phyloP scores from a whole-genome alignment of 2,888 invertebrate species.

The Orchestes rusci region DNA sequence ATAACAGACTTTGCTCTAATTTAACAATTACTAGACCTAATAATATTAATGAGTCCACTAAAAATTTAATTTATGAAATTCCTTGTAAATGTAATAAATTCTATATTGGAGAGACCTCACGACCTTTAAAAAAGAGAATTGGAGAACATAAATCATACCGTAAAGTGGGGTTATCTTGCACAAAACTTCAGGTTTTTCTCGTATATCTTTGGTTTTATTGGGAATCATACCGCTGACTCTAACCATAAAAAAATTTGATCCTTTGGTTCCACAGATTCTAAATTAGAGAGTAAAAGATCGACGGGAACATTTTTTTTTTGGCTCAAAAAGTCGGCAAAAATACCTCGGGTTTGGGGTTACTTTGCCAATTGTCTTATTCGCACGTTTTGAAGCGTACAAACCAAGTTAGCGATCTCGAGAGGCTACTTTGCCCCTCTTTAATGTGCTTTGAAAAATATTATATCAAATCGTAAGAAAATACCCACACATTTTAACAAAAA shows the following conservation, averaged over 20 bases:
- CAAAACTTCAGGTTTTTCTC: background rate
- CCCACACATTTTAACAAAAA: background rate
- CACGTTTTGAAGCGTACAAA: background rate
- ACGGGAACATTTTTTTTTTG: background rate
- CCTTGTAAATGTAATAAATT: too few species aligned
- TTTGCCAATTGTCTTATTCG: background rate
- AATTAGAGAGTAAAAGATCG: background rate
- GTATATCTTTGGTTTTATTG: background rate
- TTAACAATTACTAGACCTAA: too few species aligned
- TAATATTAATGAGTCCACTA: too few species aligned
- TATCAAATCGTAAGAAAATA: background rate
- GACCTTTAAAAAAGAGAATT: too few species aligned
- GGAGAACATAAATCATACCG: too few species aligned
- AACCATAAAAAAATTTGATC: background rate
- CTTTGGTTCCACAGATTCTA: background rate
- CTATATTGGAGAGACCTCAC: too few species aligned
- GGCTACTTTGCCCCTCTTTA: slow-evolving; percentile 2
- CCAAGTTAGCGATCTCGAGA: background rate
- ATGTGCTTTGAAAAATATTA: background rate
- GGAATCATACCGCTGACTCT: background rate
- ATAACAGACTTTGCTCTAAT: too few species aligned
- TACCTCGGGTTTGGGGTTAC: slow-evolving; percentile 13
- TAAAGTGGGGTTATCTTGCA: background rate
- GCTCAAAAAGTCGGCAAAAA: background rate
- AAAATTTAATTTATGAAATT: too few species aligned